A percentile compares a stretch with the other conserved stretches of the same genome.
Conservation (phyloP, 2,888 invertebrate species). For the Oligia fasciuncula region DNA sequence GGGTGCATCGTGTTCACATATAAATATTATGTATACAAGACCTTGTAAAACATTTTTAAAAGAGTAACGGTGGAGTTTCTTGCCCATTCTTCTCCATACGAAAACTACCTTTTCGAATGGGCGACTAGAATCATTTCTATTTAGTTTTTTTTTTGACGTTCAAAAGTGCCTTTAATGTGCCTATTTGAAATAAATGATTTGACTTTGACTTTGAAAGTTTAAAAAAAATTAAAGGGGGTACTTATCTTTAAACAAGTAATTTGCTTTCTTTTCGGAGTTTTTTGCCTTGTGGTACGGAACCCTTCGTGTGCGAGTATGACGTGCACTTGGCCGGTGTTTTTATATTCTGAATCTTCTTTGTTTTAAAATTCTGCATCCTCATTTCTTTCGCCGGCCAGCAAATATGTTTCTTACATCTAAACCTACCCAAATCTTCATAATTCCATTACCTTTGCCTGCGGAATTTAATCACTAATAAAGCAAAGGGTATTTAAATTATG, state of each 20-base stretch:
- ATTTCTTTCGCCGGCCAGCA: conserved; percentile 1
- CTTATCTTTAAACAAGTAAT: background rate
- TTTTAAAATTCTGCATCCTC: conserved; percentile 32
- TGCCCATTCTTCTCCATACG: too few species aligned
- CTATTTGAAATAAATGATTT: too few species aligned
- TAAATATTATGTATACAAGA: too few species aligned
- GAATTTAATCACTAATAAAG: conserved; percentile 68
- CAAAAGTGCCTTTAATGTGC: too few species aligned
- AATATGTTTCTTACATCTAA: conserved; percentile 12
- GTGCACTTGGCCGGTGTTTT: background rate
- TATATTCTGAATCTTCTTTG: conserved; percentile 15
- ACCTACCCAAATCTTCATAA: conserved; percentile 44
- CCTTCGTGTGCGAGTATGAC: background rate
- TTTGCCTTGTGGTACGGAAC: background rate
- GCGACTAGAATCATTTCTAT: too few species aligned
- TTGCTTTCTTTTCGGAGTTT: background rate
- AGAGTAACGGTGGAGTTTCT: too few species aligned
- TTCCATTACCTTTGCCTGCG: conserved; percentile 47
- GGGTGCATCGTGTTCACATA: too few species aligned
- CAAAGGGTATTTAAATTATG: conserved; percentile 71
- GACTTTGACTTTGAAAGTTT: too few species aligned
- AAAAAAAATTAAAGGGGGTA: too few species aligned
- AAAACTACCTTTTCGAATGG: too few species aligned
- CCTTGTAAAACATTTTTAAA: too few species aligned
- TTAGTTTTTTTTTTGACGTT: too few species aligned